A percentile compares a stretch with the other conserved stretches of the same genome.
Evolutionary conservation across 2,888 invertebrate genomes (phyloP).

Genomic region (Drosophila formosana): DNA sequence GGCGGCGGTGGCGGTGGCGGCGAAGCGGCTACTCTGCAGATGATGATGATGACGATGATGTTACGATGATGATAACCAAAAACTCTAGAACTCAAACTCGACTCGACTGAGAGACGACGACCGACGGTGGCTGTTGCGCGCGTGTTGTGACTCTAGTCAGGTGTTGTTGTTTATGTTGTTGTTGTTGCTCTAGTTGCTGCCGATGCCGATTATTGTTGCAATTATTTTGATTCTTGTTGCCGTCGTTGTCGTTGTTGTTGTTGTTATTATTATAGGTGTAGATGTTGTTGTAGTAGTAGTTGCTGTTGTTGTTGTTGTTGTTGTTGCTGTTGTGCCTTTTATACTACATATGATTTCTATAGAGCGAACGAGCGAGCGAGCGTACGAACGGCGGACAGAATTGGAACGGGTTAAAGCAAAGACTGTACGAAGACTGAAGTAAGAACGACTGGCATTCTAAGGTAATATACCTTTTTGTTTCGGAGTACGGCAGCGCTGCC

Average conservation of each 20-base stretch:
- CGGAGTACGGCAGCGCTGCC: slow-evolving; percentile 78
- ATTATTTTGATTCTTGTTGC: slow-evolving; percentile 24
- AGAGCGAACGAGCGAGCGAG: slow-evolving; percentile 84
- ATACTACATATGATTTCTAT: slow-evolving; percentile 69
- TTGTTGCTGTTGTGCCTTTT: slow-evolving; percentile 54
- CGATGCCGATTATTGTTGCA: slow-evolving; percentile 22
- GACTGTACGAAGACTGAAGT: slow-evolving; percentile 86
- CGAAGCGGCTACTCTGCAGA: slow-evolving; percentile 39
- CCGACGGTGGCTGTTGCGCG: slow-evolving; percentile 23
- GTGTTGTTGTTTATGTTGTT: slow-evolving; percentile 33
- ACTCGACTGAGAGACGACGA: slow-evolving; percentile 48
- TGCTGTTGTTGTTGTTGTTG: slow-evolving; percentile 46
- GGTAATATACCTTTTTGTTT: slow-evolving; percentile 86
- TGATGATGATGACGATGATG: slow-evolving; percentile 9
- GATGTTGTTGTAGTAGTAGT: slow-evolving; percentile 32
- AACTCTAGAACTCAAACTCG: slow-evolving; percentile 40
- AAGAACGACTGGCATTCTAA: slow-evolving; percentile 85
- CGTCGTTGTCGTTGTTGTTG: slow-evolving; percentile 27
- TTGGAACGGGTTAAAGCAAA: slow-evolving; percentile 86
- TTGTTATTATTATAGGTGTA: slow-evolving; percentile 35
- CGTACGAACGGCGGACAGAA: slow-evolving; percentile 85
- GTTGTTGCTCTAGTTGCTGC: slow-evolving; percentile 9
- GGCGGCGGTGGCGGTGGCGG: slow-evolving; percentile 31
- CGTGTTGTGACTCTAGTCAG: slow-evolving; percentile 45
- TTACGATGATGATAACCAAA: slow-evolving; percentile 12